These are phyloP conservation scores for Pelecanus crispus DNA, from an alignment of 2,113 vertebrate genomes.

Conservation along the genomic window DNA sequence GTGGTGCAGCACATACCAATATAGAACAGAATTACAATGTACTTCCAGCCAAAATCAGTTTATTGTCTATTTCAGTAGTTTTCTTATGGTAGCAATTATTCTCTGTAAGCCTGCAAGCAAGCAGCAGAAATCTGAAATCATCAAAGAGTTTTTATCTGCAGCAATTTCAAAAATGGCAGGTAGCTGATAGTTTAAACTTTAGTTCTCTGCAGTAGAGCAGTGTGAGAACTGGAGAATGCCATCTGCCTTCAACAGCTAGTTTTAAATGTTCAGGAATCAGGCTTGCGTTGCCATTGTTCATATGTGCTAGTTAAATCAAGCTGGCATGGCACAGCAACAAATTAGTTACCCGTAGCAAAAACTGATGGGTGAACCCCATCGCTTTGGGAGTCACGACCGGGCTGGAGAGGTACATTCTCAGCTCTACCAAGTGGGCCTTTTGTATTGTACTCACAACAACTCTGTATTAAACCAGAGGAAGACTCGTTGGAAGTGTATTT, in stretches of 20 bases:
- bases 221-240: conserved; percentile 71
- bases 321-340: not conserved
- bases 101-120: conserved; percentile 78
- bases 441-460: not conserved
- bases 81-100: conserved; percentile 80
- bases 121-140: conserved; percentile 78
- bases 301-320: not conserved
- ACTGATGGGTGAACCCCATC: not conserved
- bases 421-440: not conserved
- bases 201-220: conserved; percentile 70
- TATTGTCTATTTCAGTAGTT: conserved; percentile 79
- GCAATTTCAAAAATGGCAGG: conserved; percentile 80
- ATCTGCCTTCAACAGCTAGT: conserved; percentile 72
- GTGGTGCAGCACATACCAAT: conserved; percentile 70
- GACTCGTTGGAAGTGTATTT: not conserved
- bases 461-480: not conserved
- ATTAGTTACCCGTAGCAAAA: not conserved
- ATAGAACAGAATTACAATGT: conserved; percentile 78
- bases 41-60: conserved; percentile 78
- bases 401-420: not conserved
- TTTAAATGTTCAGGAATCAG: conserved; percentile 63
- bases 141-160: conserved; percentile 79
- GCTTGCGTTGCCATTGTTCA: conserved; percentile 12
- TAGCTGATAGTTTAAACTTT: conserved; percentile 78
- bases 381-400: rapidly evolving